Evolutionary conservation across 2,797 vertebrate species (phyloP).

Genomic region (Melopsittacus undulatus): DNA sequence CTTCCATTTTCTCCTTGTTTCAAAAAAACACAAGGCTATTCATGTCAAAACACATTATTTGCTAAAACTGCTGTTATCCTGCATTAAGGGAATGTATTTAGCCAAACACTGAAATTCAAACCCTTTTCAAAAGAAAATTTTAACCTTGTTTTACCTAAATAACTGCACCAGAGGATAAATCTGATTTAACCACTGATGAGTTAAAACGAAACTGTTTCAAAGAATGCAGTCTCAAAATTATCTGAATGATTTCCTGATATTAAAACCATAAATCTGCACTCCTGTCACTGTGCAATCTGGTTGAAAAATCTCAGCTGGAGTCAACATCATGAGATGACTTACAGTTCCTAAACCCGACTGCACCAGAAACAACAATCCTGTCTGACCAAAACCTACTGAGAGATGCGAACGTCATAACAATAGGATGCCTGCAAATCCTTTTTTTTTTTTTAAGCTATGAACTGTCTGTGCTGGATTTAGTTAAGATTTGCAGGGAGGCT

Average conservation of each 20-base stretch:
- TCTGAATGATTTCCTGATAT: slow-evolving; percentile 34
- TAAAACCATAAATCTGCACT: slow-evolving; percentile 20
- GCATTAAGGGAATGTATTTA: neutral
- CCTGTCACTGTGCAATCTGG: neutral
- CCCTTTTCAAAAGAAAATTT: neutral
- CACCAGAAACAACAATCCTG: neutral
- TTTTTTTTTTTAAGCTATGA: neutral
- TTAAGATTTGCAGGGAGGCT: neutral
- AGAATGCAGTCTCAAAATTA: slow-evolving; percentile 1
- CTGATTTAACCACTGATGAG: neutral
- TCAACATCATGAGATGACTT: neutral
- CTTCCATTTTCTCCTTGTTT: neutral
- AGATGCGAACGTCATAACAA: neutral
- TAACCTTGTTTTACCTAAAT: neutral
- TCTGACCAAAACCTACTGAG: neutral
- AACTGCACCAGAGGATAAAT: neutral
- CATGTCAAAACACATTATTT: neutral
- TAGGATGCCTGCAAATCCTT: neutral
- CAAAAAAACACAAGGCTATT: neutral
- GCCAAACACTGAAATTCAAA: neutral
- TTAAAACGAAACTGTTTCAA: slow-evolving; percentile 40
- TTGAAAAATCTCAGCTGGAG: slow-evolving; percentile 9
- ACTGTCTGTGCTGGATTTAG: neutral
- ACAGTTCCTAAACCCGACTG: neutral
- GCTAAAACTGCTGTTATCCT: neutral